A percentile compares a stretch with the other conserved stretches of the same genome.
Evolutionary conservation across 2,113 vertebrate species (phyloP).

Genomic region (Macaca nemestrina): DNA sequence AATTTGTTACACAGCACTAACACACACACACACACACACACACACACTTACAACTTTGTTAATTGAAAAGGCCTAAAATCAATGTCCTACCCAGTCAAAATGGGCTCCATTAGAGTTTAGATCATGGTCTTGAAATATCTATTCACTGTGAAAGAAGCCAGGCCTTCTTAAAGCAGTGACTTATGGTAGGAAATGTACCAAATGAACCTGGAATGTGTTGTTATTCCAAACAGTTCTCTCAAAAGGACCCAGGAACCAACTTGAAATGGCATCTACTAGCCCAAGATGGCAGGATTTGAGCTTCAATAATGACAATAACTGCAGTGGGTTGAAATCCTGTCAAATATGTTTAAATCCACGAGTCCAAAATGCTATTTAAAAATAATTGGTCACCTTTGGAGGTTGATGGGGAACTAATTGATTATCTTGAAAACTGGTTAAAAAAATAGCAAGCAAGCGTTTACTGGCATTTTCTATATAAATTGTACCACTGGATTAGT

Average conservation of each 20-base stretch:
- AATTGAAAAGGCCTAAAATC: not conserved
- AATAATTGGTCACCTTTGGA: not conserved
- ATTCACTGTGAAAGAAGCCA: conserved; percentile 22
- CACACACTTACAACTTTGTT: not conserved
- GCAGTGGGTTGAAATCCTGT: not conserved
- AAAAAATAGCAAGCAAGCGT: not conserved
- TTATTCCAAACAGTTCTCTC: not conserved
- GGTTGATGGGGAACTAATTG: not conserved
- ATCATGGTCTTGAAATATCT: not conserved
- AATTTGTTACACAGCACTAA: not conserved
- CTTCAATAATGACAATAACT: not conserved
- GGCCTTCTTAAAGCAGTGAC: not conserved
- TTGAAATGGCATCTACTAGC: not conserved
- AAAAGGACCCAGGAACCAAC: not conserved
- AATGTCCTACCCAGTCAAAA: not conserved
- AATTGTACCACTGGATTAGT: not conserved
- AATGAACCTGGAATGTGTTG: not conserved
- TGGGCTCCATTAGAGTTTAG: not conserved
- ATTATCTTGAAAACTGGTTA: not conserved
- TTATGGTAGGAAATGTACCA: not conserved
- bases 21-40: not conserved
- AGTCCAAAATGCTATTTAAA: not conserved
- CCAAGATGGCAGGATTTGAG: not conserved
- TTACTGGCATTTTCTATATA: not conserved
- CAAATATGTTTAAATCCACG: not conserved